Base-by-base conservation (phyloP, 2,888 invertebrate species). In the Ornithoptera priamus region DNA sequence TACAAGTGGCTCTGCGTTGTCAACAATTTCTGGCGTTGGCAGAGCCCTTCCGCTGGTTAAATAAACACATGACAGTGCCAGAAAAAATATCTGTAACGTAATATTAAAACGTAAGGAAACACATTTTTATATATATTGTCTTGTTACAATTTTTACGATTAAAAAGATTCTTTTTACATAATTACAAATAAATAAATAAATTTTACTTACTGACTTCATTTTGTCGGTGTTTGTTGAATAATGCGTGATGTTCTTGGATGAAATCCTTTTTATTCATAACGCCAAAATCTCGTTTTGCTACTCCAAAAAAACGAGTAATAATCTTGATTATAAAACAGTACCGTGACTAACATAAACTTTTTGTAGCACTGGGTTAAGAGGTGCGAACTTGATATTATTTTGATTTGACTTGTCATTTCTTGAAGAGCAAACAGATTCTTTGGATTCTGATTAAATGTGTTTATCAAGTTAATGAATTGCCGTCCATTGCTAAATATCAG, bases 181-280 rank as follows among this genome's bases (percentile, higher is more conserved):
- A 46, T 46, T 8, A 15, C 2, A 46, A 46, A 22, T 22, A 6
- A 46, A 8, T 56, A 30, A 30, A n/a, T 22, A 58, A 58, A 20
- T 12, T 58, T 60, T 60, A 63, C 69, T 69, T 60, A 69, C 69
- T 24, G 60, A 42, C 53, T 69, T 69, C 69, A 69, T 69, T 65
- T 69, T 61, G 24, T n/a, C 24, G 46, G 64, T 53, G 56, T 56
- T 56, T 24, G 30, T 57, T 15, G 15, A 57, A 42, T 57, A 69
- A 69, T 69, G 69, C 4, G 5, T 53, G 65, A 39, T 18, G 24
- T 69, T 56, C 18, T 39, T 56, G n/a, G 24, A 24, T 57, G n/a
- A 24, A 42, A 42, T 69, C 65, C 69, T 69, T 69, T 69, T 61
- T 65, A 68, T 68, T 68, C 60, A 42, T 12, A 18, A 67, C 42